Evolutionary conservation across 2,797 vertebrate species (phyloP).

Genomic region (Geotrypetes seraphini): DNA sequence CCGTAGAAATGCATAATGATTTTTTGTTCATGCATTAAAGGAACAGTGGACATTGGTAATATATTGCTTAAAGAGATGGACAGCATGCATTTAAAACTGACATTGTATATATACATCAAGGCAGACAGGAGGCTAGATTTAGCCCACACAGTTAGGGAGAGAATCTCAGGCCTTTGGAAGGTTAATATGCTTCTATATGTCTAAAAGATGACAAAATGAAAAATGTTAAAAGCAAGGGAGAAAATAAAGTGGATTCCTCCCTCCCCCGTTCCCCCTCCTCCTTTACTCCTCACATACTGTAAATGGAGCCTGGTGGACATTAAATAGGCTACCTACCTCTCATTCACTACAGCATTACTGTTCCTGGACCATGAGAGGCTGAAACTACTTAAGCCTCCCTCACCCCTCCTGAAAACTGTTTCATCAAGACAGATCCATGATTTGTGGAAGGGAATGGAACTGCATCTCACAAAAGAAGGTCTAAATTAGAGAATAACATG

Average conservation of each 20-base stretch:
- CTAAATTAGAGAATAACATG: no score
- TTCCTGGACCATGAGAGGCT: no score
- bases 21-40: conserved; percentile 90
- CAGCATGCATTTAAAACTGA: conserved; percentile 37
- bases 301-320: no score
- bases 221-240: no score
- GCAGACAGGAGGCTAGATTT: no score
- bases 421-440: no score
- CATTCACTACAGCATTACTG: no score
- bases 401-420: no score
- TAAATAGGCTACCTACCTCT: conserved; percentile 4
- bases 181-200: not conserved
- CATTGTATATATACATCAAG: conserved; percentile 33
- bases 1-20: conserved; percentile 76
- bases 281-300: conserved; percentile 1
- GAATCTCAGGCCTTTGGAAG: not conserved
- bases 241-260: not conserved
- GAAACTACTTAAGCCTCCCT: no score
- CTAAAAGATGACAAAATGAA: conserved; percentile 5
- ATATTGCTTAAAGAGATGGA: conserved; percentile 32
- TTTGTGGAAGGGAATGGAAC: no score
- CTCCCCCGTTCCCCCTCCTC: not conserved
- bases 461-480: no score
- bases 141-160: no score
- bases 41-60: conserved; percentile 45